Evolutionary conservation across 2,888 invertebrate genomes (phyloP).

Genomic region (Alcis repandata): DNA sequence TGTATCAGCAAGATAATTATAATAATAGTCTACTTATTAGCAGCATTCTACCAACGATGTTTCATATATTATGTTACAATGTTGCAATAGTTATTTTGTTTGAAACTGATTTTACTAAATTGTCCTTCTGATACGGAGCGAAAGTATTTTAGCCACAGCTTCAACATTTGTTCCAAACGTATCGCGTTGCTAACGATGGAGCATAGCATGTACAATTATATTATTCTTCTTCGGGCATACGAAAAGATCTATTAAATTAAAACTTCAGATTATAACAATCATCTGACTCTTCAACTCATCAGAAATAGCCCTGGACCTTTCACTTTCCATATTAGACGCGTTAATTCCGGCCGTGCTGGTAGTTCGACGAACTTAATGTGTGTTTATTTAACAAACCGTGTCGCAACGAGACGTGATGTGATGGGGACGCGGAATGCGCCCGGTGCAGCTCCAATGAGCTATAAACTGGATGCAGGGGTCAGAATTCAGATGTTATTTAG

Average conservation of each 20-base stretch:
- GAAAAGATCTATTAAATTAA: not conserved
- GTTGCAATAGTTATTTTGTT: too few relatives aligned
- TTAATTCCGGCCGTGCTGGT: slow-evolving; percentile 60
- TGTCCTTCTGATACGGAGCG: too few relatives aligned
- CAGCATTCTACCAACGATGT: too few relatives aligned
- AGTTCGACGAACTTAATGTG: slow-evolving; percentile 69
- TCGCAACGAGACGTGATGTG: slow-evolving; percentile 49
- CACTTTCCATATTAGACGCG: slow-evolving; percentile 72
- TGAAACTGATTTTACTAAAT: too few relatives aligned
- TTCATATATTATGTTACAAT: too few relatives aligned
- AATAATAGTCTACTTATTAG: not conserved
- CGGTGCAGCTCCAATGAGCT: slow-evolving; percentile 67
- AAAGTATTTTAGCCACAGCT: too few relatives aligned
- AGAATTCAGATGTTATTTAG: slow-evolving; percentile 20
- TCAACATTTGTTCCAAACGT: too few relatives aligned
- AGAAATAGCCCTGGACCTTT: slow-evolving; percentile 56
- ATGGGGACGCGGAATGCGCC: slow-evolving; percentile 42
- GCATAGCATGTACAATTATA: too few relatives aligned
- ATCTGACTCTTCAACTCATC: slow-evolving; percentile 16
- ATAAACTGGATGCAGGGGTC: slow-evolving; percentile 71
- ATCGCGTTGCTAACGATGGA: too few relatives aligned
- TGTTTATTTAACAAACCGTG: slow-evolving; percentile 67
- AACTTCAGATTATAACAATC: not conserved
- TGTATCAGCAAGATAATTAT: not conserved
- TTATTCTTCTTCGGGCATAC: too few relatives aligned